Base-by-base conservation (phyloP, 2,113 vertebrate species). In the Agapornis roseicollis region DNA sequence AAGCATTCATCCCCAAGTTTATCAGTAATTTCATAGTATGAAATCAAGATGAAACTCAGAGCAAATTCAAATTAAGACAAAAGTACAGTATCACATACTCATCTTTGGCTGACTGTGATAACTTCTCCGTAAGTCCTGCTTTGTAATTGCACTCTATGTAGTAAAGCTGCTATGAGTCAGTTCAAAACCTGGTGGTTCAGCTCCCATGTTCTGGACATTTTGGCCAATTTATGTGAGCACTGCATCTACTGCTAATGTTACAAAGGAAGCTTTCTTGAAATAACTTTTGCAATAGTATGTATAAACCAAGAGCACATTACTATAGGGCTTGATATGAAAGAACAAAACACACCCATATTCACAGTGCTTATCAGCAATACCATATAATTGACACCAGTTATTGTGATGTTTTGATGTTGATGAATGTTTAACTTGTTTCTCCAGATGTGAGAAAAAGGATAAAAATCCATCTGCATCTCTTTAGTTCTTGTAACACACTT, bases 141-240 rank as follows among this genome's bases (percentile, higher is more conserved):
- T 55, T 50, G 25, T 29, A 33, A 8, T 31, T 81, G 37, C 33
- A 13, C 20, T 61, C 16, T 2, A 2, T 22, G 31, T 50, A n/a
- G 39, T 17, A 44, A 53, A 61, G 66, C 17, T 37, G 39, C 23
- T 3, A 0, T 1, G 3, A 70, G 6, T 11, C 13, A 12, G 5
- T 11, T 69, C 69, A 61, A 29, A 22, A 17, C 24, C 24, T 63
- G 2, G 22, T 31, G 63, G 18, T 63, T 31, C 35, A 29, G 50
- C 61, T 76, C 44, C 31, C 5, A 0, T 15, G 16, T 13, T 19
- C 22, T 10, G 29, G 46, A 29, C 3, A 0, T 49, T 52, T 50
- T 4, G 44, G 31, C 31, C 71, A 49, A 5, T 31, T 29, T 1
- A 0, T 9, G 4, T 16, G 12, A 85, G 29, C 44, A 33, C n/a